Evolutionary conservation across 2,888 invertebrate genomes (phyloP).

Genomic region (Orchesella flavescens): DNA sequence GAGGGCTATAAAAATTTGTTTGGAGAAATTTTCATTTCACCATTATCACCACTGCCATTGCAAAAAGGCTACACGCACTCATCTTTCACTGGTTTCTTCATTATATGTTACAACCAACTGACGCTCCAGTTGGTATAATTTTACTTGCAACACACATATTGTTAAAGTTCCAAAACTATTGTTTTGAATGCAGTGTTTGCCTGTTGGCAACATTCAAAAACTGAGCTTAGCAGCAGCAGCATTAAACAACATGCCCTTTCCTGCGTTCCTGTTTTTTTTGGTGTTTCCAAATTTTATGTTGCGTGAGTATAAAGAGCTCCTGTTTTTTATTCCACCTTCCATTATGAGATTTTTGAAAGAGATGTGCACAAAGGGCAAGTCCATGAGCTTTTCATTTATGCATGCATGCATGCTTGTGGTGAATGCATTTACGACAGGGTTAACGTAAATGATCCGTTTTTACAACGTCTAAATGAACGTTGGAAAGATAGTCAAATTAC

Average conservation of each 20-base stretch:
- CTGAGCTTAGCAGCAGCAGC: slow-evolving; percentile 2
- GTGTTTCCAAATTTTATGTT: slow-evolving; percentile 16
- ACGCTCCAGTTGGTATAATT: no score
- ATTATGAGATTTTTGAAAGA: slow-evolving; percentile 14
- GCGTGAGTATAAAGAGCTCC: slow-evolving; percentile 16
- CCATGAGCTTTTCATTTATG: slow-evolving; percentile 40
- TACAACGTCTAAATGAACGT: slow-evolving; percentile 32
- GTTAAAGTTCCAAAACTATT: no score
- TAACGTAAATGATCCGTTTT: slow-evolving; percentile 57
- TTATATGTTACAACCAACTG: no score
- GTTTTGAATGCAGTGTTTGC: neutral
- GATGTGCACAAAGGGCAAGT: slow-evolving; percentile 46
- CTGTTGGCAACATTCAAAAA: slow-evolving; percentile 22
- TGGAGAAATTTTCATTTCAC: slow-evolving; percentile 33
- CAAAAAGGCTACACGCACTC: no score
- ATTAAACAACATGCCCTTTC: neutral
- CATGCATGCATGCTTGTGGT: slow-evolving; percentile 44
- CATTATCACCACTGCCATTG: neutral
- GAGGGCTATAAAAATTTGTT: slow-evolving; percentile 25
- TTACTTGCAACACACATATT: no score
- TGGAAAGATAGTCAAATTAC: slow-evolving; percentile 53
- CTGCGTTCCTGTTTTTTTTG: slow-evolving; percentile 13
- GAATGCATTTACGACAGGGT: slow-evolving; percentile 60
- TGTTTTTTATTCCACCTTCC: slow-evolving; percentile 14
- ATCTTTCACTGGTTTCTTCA: no score